These are phyloP conservation scores for Urosaurus nigricauda DNA, from an alignment of 2,797 vertebrate species.

Conservation along the genomic window DNA sequence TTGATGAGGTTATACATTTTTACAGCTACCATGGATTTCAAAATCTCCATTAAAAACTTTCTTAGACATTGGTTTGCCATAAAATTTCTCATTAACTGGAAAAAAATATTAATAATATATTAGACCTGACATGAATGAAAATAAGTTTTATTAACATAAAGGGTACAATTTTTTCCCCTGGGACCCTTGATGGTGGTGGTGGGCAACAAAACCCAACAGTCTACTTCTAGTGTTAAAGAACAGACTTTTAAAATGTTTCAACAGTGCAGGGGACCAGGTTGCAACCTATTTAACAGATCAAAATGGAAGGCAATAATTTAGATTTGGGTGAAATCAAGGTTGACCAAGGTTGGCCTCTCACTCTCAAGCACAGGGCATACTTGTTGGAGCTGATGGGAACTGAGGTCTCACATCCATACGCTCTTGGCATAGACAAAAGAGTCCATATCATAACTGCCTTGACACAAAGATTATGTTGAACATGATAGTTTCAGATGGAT, in stretches of 20 bases:
- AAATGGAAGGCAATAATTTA: not conserved
- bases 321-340: too few relatives aligned
- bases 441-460: not conserved
- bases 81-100: not conserved
- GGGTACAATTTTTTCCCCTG: too few relatives aligned
- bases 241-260: too few relatives aligned
- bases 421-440: not conserved
- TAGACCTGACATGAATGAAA: not conserved
- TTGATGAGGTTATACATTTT: constrained; percentile 17
- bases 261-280: too few relatives aligned
- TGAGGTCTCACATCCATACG: not conserved
- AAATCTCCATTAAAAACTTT: not conserved
- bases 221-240: too few relatives aligned
- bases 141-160: not conserved
- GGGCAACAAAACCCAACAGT: too few relatives aligned
- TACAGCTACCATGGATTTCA: constrained; percentile 12
- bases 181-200: too few relatives aligned
- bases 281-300: not conserved
- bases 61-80: not conserved
- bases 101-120: not conserved
- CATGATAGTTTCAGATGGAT: not conserved
- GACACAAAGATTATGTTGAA: not conserved
- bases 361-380: not conserved
- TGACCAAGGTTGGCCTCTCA: too few relatives aligned
- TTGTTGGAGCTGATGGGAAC: not conserved